These are phyloP conservation scores for Chironomus tepperi DNA, from an alignment of 1,140 invertebrate genomes.

Conservation along the genomic window DNA sequence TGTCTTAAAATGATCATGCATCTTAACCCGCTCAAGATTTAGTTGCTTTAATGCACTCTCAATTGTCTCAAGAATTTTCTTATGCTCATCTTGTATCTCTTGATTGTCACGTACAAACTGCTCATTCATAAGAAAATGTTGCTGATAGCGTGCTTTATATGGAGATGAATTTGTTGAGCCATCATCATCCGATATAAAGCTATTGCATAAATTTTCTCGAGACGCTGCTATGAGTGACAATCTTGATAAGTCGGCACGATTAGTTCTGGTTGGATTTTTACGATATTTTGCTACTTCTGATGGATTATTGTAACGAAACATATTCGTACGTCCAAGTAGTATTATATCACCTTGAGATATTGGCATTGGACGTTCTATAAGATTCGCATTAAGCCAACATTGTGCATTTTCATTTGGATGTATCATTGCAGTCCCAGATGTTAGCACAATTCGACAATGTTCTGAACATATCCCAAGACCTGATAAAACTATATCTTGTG, in stretches of 20 bases:
- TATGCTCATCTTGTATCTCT: constrained; percentile 39
- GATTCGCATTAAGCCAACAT: constrained; percentile 76
- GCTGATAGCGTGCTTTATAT: constrained; percentile 5
- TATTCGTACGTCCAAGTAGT: constrained; percentile 77
- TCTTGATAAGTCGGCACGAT: constrained; percentile 64
- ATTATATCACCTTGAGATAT: constrained; percentile 74
- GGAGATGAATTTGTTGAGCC: constrained; percentile 10
- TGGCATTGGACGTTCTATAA: constrained; percentile 61
- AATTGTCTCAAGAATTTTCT: constrained; percentile 41
- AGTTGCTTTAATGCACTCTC: constrained; percentile 48
- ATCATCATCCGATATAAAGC: constrained; percentile 28
- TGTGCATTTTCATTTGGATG: constrained; percentile 59
- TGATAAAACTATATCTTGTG: constrained; percentile 67
- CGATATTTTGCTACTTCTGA: constrained; percentile 78
- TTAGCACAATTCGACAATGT: constrained; percentile 71
- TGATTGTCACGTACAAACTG: constrained; percentile 31
- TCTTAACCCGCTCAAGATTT: constrained; percentile 43
- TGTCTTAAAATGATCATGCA: constrained; percentile 39
- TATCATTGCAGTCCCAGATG: constrained; percentile 65
- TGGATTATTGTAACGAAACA: constrained; percentile 91
- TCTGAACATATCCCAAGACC: constrained; percentile 72
- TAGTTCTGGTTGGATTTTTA: constrained; percentile 55
- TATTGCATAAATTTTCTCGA: constrained; percentile 50
- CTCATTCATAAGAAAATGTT: constrained; percentile 10
- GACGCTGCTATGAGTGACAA: constrained; percentile 75